Conservation (phyloP, 2,888 invertebrate species). For the Lysandra coridon region DNA sequence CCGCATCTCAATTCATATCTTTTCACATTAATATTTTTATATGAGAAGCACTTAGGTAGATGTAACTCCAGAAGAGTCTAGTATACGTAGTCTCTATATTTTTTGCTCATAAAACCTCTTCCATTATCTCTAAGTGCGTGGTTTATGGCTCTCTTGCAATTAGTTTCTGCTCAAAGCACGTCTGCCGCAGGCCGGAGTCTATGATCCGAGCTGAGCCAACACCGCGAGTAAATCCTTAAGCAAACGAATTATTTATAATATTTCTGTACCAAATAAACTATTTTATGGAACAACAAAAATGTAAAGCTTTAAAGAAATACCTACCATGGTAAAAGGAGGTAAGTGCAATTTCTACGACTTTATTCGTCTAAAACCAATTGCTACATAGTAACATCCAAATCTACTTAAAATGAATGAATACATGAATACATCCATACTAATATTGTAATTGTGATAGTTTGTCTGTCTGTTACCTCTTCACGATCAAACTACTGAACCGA, state of each 20-base stretch:
- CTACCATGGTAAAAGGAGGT: background rate
- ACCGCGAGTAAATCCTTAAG: conserved; percentile 56
- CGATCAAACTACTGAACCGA: no score
- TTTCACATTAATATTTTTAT: background rate
- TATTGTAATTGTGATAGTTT: no score
- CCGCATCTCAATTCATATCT: background rate
- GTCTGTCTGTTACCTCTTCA: no score
- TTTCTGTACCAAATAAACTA: conserved; percentile 37
- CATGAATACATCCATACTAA: no score
- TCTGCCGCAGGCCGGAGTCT: conserved; percentile 70
- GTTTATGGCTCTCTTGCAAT: conserved; percentile 71
- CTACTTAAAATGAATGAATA: no score
- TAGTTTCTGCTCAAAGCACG: conserved; percentile 78
- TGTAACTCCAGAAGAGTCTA: background rate
- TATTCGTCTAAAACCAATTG: background rate
- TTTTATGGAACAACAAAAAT: background rate
- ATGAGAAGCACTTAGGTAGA: background rate
- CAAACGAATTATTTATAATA: conserved; percentile 51
- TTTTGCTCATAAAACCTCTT: conserved; percentile 35
- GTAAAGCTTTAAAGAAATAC: background rate
- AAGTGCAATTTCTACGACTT: background rate
- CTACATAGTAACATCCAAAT: background rate
- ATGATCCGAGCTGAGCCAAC: conserved; percentile 69
- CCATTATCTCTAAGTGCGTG: conserved; percentile 48
- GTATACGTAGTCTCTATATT: background rate